Conservation (phyloP, 2,888 invertebrate species). For the Drosophila parthenogenetica region DNA sequence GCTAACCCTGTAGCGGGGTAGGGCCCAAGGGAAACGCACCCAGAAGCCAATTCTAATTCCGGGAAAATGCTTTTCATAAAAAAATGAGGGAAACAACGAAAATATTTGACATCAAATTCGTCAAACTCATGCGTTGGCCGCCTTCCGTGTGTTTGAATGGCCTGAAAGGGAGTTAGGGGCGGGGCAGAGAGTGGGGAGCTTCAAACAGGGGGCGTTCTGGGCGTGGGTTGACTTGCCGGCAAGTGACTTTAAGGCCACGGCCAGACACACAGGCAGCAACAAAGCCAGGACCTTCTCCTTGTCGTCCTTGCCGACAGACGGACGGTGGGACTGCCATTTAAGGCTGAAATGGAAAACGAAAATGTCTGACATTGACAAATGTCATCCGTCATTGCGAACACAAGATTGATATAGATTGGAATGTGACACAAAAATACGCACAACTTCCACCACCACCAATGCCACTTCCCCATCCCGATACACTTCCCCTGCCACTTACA, state of each 20-base stretch:
- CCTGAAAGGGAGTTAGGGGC: constrained; percentile 9
- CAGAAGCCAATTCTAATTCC: constrained; percentile 75
- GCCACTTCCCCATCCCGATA: not conserved
- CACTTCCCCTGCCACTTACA: constrained; percentile 2
- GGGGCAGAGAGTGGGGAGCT: constrained; percentile 4
- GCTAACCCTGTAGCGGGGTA: constrained; percentile 26
- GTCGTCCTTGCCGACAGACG: constrained; percentile 23
- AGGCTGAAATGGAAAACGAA: constrained; percentile 83
- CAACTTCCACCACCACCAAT: constrained; percentile 63
- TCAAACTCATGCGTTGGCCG: constrained; percentile 76
- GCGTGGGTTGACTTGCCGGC: constrained; percentile 52
- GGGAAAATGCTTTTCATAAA: constrained; percentile 75
- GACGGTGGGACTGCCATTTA: constrained; percentile 58
- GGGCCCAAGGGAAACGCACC: constrained; percentile 30
- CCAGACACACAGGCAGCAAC: constrained; percentile 20
- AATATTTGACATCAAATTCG: constrained; percentile 82
- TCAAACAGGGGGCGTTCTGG: constrained; percentile 38
- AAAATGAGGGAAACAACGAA: constrained; percentile 69
- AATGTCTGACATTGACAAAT: constrained; percentile 86
- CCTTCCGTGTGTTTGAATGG: constrained; percentile 33
- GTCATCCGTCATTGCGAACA: constrained; percentile 86
- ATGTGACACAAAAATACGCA: constrained; percentile 85
- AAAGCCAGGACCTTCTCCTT: constrained; percentile 30
- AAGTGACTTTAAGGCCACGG: constrained; percentile 69
- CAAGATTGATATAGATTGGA: constrained; percentile 86